Base-by-base conservation (phyloP, 2,888 invertebrate genomes). In the Parthenolecanium corni region DNA sequence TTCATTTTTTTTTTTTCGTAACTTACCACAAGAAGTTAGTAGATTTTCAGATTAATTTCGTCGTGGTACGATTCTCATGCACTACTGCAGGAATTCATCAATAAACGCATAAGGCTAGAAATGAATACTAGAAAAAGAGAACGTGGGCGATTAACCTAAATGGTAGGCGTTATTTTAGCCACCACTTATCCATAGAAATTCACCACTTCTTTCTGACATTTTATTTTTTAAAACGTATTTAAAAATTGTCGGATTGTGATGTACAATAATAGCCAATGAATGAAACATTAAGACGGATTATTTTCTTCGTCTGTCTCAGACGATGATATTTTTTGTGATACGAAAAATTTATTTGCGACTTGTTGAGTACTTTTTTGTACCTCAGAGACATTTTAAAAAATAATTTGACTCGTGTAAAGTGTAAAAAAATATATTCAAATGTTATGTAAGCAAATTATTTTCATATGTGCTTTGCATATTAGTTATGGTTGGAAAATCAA, bases 401-500 rank as follows among this genome's bases (percentile, higher is more conserved):
- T n/a, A n/a, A n/a, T n/a, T n/a, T n/a, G n/a, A 31, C 31, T 31
- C 31, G 31, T 31, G 4, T 9, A 9, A 31, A 4, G 31, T 31
- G 9, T n/a, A n/a, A n/a, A n/a, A n/a, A 42, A 56, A 23, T 25
- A 46, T 31, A 42, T 40, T 20, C 14, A 51, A 58, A 51, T 57
- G n/a, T 36, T 51, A 38, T 24, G 36, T 25, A 51, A 51, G 23
- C 31, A 51, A 61, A 38, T 51, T 21, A 38, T 61, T 36, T 49
- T 61, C 16, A 40, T 51, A 21, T 61, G 49, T 40, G 21, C 51
- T 24, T 36, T 49, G 20, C 61, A 61, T 49, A 49, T n/a, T 51
- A 49, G 51, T 40, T 61, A 47, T 24, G 49, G 49, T 12, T 61
- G 61, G 61, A 61, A 51, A 61, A 61, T 61, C 14, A 51, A 49